phyloP scores from a whole-genome alignment of 2,797 vertebrate species.

The Sebastes vulpes region DNA sequence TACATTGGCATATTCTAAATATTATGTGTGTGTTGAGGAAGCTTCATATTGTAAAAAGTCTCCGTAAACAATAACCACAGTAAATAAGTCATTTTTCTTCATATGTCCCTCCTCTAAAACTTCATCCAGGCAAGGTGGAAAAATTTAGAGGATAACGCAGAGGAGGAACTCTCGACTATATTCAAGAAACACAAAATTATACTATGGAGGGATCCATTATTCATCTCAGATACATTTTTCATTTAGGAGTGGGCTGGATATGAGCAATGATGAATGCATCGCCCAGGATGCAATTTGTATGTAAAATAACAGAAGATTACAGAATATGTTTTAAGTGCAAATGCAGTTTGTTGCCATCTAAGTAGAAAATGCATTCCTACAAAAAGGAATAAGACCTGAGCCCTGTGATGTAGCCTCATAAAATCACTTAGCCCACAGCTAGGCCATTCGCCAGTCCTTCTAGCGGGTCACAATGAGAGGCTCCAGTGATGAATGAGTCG shows the following conservation, averaged over 20 bases:
- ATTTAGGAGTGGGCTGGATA: conserved; percentile 87
- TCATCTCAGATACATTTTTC: conserved; percentile 90
- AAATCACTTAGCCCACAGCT: conserved; percentile 85
- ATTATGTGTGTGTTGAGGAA: conserved; percentile 14
- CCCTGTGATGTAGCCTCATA: conserved; percentile 78
- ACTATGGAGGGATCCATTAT: conserved; percentile 87
- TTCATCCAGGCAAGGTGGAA: conserved; percentile 49
- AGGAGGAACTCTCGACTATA: conserved; percentile 75
- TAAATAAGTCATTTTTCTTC: conserved; percentile 78
- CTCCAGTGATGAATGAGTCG: conserved; percentile 77
- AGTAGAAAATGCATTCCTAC: conserved; percentile 78
- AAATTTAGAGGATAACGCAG: conserved; percentile 65
- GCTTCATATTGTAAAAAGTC: conserved; percentile 44
- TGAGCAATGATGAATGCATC: conserved; percentile 89
- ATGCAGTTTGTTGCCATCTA: conserved; percentile 87
- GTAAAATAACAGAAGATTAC: conserved; percentile 91
- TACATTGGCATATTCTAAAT: neutral
- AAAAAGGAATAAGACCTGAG: conserved; percentile 78
- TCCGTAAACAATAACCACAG: conserved; percentile 73
- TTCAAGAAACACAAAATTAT: conserved; percentile 86
- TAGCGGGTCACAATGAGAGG: conserved; percentile 75
- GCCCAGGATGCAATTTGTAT: conserved; percentile 90
- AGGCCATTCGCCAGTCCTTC: conserved; percentile 67
- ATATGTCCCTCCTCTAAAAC: conserved; percentile 65
- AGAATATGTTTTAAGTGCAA: conserved; percentile 90